Evolutionary conservation across 2,888 invertebrate genomes (phyloP), one percentile per base, ranked within the genome.

Genomic region (Serripes groenlandicus): DNA sequence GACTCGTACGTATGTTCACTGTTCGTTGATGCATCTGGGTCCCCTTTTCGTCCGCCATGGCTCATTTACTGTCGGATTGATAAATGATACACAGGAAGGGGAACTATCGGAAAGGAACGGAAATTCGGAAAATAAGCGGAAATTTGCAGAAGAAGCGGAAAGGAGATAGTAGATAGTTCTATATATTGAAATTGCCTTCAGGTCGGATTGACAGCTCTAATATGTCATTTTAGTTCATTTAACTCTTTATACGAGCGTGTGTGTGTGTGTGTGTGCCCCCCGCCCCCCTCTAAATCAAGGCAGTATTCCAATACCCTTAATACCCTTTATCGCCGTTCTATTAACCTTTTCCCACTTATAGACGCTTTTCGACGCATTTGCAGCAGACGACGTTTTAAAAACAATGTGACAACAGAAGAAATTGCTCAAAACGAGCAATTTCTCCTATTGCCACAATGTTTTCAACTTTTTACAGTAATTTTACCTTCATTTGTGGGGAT

Each of bases 21-120:
- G n/a, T n/a, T n/a, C n/a, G n/a, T n/a, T n/a, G n/a, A n/a, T n/a
- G n/a, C n/a, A n/a, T n/a, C n/a, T n/a, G n/a, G n/a, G n/a, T n/a
- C n/a, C n/a, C n/a, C n/a, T n/a, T n/a, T n/a, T n/a, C n/a, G n/a
- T n/a, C n/a, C n/a, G n/a, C n/a, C n/a, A n/a, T n/a, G n/a, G n/a
- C n/a, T n/a, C n/a, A 66, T 66, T 66, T 66, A 66, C 66, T n/a
- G 66, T 66, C 66, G 34, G 80, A 84, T 84, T 84, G 84, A 80
- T 84, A 84, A 84, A 84, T 80, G 80, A 84, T 75, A 75, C 64
- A 3, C 26, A 37, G 66, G 66, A 66, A 66, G 42, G 26, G 15
- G 37, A 34, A 62, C 37, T 37, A 64, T 58, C 69, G 66, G 58
- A 74, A 58, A 37, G 18, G 42, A 42, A 26, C 66, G 56, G 32